Conservation (phyloP, 1,140 invertebrate genomes). For the Catajapyx aquilonaris region DNA sequence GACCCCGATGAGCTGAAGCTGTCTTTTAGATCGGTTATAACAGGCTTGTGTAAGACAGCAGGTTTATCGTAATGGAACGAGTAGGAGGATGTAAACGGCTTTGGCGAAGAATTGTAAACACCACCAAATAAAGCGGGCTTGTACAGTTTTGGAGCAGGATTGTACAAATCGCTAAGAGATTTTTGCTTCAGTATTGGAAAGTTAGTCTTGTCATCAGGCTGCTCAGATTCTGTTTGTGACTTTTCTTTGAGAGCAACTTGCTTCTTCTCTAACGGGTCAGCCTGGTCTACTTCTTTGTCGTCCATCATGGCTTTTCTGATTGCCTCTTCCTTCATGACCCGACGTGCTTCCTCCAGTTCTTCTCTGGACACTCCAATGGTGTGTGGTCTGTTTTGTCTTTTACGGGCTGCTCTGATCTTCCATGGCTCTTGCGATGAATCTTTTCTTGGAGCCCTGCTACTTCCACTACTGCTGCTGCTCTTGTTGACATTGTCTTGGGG, state of each 20-base stretch:
- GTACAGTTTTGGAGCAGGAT: slow-evolving; percentile 1
- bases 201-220: not conserved
- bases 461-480: too few species aligned
- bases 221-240: not conserved
- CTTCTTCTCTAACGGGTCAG: not conserved
- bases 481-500: too few species aligned
- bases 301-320: not conserved
- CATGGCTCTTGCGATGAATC: slow-evolving; percentile 8
- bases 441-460: slow-evolving; percentile 3
- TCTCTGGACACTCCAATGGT: slow-evolving; percentile 60
- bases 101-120: slow-evolving; percentile 1
- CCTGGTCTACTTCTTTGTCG: not conserved
- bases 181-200: slow-evolving; percentile 9
- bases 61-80: not conserved
- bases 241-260: not conserved
- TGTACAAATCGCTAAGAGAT: slow-evolving; percentile 8
- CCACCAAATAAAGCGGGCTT: not conserved
- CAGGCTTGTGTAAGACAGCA: too few species aligned
- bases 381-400: slow-evolving; percentile 35
- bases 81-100: slow-evolving; percentile 4
- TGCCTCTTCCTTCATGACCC: slow-evolving; percentile 35
- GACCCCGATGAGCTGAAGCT: too few species aligned
- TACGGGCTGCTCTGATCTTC: slow-evolving; percentile 17
- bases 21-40: too few species aligned
- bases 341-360: slow-evolving; percentile 48